Base-by-base conservation (phyloP, 1,140 invertebrate species). In the Anthonomus grandis region DNA sequence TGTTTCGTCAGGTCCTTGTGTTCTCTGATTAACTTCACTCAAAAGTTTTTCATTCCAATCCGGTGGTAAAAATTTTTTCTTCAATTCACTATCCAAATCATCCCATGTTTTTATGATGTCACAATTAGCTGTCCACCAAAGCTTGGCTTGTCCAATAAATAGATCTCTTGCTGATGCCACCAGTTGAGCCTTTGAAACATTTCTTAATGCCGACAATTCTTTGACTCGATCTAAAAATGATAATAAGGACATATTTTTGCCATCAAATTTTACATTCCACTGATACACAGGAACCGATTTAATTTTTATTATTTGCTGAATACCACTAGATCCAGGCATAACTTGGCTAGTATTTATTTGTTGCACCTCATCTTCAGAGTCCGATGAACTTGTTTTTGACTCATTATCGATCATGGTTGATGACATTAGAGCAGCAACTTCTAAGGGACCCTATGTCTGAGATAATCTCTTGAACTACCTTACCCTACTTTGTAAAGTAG, bases 1-100 rank as follows among this genome's bases (percentile, higher is more conserved):
- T 41, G 62, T 63, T 41, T 72, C 67, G 0, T 48, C 13, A 53
- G 68, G 60, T 0, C 69, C 70, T 49, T 70, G 68, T 9, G 70
- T 67, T 4, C 70, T 25, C 19, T 59, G 37, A 9, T 62, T 27
- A 31, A 70, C 70, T 59, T 72, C 67, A 3, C 64, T 36, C 3
- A 62, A 25, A 3, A 72, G 25, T 5, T 65, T 44, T 21, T 69
- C 68, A 41, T 70, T 67, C 39, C 64, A 70, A 44, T 66, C 60
- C 10, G 48, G 0, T n/a, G 57, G 52, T 24, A 42, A 42, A 55
- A 70, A 72, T 59, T 70, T 64, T 25, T 53, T 2, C 34, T 44
- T 60, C 22, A 70, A 48, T 1, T 51, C 8, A 9, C 0, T 4
- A 15, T 55, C 31, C 8, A 70, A 45, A 2, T 66, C 59, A 42